Base-by-base conservation (phyloP, 2,113 vertebrate genomes). In the Coptodon bakossiorum region DNA sequence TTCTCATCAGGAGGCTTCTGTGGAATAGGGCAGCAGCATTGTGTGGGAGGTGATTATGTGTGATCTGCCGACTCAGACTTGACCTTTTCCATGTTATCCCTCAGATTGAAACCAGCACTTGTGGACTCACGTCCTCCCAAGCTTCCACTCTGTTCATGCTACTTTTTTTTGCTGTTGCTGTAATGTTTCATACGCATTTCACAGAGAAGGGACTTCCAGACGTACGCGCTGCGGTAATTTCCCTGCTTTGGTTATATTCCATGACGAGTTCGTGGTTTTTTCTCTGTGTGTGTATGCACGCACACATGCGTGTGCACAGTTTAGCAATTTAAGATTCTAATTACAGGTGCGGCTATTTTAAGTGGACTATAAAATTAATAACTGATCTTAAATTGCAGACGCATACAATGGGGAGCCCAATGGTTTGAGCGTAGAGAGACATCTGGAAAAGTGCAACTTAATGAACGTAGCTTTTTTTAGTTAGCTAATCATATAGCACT, bases 1-100 rank as follows among this genome's bases (percentile, higher is more conserved):
- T 79, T 91, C 94, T 94, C 96, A 95, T 97, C 96, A 93, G 96
- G 95, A 95, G 95, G 93, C 91, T 93, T 90, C 94, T 84, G 90
- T 91, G 27, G 91, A 87, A 94, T 84, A 82, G 89, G 85, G 83
- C 88, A 59, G 90, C 73, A 34, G 79, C 87, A 91, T 92, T 90
- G 90, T 89, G 90, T 96, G 92, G 92, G 96, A 96, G 95, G 84
- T 89, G 89, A 95, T 96, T 96, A 97, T 96, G 96, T 96, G 94
- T 94, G 94, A 96, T 96, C 93, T 95, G 94, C 94, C 92, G 96
- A 95, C 94, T 94, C 94, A 95, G 95, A 92, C 93, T 94, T 95
- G 97, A 97, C 97, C 95, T 96, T 96, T 96, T 94, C 80, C 92
- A 29, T 90, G 90, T 94, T 90, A 95, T 95, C 92, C 92, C 89